Conservation (phyloP, 1,140 invertebrate species). For the Drosophila leontia region DNA sequence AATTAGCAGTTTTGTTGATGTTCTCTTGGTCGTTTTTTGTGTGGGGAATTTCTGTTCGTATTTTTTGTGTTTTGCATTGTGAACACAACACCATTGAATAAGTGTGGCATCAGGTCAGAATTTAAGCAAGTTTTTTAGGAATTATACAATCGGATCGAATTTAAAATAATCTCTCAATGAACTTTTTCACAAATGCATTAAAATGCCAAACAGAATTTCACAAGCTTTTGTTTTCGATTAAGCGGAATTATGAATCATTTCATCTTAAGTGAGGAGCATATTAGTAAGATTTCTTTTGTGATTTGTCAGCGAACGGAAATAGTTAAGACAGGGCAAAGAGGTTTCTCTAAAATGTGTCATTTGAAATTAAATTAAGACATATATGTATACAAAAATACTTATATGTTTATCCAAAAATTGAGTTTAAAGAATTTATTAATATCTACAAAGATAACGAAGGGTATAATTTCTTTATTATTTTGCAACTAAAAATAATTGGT, state of each 20-base stretch:
- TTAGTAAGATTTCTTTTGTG: neutral
- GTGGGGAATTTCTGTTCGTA: neutral
- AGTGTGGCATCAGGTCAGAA: conserved; percentile 38
- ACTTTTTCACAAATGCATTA: neutral
- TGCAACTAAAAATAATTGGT: neutral
- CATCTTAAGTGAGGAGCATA: too few relatives aligned
- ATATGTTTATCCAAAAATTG: too few relatives aligned
- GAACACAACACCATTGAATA: conserved; percentile 8
- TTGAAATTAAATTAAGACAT: neutral
- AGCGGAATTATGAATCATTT: neutral
- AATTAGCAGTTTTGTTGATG: conserved; percentile 41
- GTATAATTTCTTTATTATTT: too few relatives aligned
- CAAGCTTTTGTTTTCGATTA: neutral
- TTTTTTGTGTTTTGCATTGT: conserved; percentile 11
- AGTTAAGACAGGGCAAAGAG: too few relatives aligned
- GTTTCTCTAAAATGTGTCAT: neutral
- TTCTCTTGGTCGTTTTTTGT: conserved; percentile 18
- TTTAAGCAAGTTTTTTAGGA: neutral
- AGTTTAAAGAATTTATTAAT: too few relatives aligned
- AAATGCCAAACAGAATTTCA: conserved; percentile 3
- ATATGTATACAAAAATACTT: too few relatives aligned
- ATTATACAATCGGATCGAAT: conserved; percentile 14
- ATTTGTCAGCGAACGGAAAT: neutral
- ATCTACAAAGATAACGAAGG: too few relatives aligned
- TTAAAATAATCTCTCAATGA: neutral